Evolutionary conservation across 2,888 invertebrate species (phyloP).

Genomic region (Crocallis elinguaria): DNA sequence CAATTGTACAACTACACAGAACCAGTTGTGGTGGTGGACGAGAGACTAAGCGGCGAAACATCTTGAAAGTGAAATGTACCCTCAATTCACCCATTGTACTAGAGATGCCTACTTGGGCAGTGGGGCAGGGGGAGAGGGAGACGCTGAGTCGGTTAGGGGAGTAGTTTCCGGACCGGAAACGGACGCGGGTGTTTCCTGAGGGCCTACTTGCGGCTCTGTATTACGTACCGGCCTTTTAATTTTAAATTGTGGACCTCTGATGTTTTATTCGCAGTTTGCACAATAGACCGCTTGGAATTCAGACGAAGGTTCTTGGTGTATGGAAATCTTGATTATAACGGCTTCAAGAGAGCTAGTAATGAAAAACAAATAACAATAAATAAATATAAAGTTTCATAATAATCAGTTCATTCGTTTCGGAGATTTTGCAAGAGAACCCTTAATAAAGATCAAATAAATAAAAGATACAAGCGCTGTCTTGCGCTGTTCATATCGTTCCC

Average conservation of each 20-base stretch:
- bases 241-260: conserved; percentile 26
- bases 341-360: too few species aligned
- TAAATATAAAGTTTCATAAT: too few species aligned
- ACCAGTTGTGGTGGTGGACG: too few species aligned
- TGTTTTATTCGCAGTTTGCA: conserved; percentile 31
- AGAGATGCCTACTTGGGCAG: conserved; percentile 14
- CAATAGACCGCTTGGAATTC: conserved; percentile 19
- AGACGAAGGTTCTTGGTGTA: neutral
- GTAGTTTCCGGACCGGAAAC: conserved; percentile 49
- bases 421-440: too few species aligned
- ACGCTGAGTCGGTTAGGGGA: conserved; percentile 22
- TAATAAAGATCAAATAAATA: too few species aligned
- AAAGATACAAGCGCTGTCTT: too few species aligned
- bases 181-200: conserved; percentile 49
- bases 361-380: too few species aligned
- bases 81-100: conserved; percentile 9
- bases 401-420: too few species aligned
- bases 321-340: neutral
- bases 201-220: conserved; percentile 45
- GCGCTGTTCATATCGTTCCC: too few species aligned
- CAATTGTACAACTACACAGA: neutral
- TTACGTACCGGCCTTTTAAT: conserved; percentile 36
- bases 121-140: conserved; percentile 2
- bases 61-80: conserved; percentile 12
- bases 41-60: conserved; percentile 5